Evolutionary conservation across 1,140 invertebrate genomes (phyloP).

Genomic region (Colletes gigas): DNA sequence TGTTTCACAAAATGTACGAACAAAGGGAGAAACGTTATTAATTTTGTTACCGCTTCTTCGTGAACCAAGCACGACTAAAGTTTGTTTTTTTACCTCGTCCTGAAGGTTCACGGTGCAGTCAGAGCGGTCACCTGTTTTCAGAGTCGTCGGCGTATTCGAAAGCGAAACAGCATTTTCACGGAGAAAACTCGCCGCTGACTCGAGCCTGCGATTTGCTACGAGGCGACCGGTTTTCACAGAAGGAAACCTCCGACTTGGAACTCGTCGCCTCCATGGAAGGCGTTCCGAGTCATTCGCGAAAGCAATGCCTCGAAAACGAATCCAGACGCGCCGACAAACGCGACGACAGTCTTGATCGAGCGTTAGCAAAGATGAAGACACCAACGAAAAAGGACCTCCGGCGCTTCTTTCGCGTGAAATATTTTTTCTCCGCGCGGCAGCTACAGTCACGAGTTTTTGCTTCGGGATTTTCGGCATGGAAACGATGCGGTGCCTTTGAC

Average conservation of each 20-base stretch:
- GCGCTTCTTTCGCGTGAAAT: slow-evolving; percentile 40
- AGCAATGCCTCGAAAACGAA: background rate
- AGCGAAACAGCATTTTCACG: background rate
- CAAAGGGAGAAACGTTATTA: too few species aligned
- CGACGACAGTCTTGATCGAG: slow-evolving; percentile 4
- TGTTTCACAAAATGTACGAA: too few species aligned
- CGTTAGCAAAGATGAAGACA: slow-evolving; percentile 41
- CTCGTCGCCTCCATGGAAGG: slow-evolving; percentile 18
- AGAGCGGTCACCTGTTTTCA: too few species aligned
- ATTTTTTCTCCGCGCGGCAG: slow-evolving; percentile 27
- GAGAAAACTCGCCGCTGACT: background rate
- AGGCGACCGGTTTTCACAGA: slow-evolving; percentile 27
- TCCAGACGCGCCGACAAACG: background rate
- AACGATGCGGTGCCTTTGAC: slow-evolving; percentile 40
- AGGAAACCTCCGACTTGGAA: slow-evolving; percentile 17
- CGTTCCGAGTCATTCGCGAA: slow-evolving; percentile 8
- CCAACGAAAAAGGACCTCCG: slow-evolving; percentile 10
- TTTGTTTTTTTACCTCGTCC: too few species aligned
- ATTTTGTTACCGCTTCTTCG: too few species aligned
- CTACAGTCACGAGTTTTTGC: slow-evolving; percentile 33
- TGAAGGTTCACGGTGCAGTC: too few species aligned
- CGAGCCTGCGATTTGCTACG: background rate
- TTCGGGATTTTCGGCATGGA: background rate
- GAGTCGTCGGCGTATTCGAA: background rate
- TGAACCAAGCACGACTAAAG: too few species aligned